Conservation (phyloP, 1,140 invertebrate species). For the Watersipora subatra region DNA sequence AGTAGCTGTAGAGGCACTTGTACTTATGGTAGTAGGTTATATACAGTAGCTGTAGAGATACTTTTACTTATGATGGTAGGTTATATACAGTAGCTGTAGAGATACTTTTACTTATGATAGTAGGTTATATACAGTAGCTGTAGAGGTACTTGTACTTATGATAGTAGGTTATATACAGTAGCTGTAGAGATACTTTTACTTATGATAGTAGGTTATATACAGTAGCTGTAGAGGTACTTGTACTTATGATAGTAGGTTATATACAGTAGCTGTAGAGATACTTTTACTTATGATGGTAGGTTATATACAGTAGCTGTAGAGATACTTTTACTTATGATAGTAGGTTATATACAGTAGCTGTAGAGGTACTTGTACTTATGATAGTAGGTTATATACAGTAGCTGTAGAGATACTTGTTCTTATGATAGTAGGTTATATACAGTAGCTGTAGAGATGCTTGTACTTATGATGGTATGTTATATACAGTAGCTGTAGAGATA, state of each 20-base stretch:
- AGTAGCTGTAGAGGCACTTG: background rate
- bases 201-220: background rate
- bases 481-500: background rate
- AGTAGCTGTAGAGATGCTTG: no score
- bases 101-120: background rate
- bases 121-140: background rate
- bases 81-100: background rate
- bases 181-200: background rate
- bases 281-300: background rate
- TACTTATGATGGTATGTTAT: background rate
- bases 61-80: background rate
- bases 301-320: background rate
- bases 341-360: background rate
- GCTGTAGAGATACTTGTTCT: background rate
- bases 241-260: background rate
- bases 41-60: background rate
- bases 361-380: background rate
- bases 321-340: background rate
- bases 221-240: no score
- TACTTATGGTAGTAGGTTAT: background rate
- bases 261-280: background rate
- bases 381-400: background rate
- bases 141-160: background rate
- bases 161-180: background rate
- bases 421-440: background rate